Evolutionary conservation across 2,888 invertebrate species (phyloP), one percentile per base, ranked within the genome.

Genomic region (Conops quadrifasciatus): DNA sequence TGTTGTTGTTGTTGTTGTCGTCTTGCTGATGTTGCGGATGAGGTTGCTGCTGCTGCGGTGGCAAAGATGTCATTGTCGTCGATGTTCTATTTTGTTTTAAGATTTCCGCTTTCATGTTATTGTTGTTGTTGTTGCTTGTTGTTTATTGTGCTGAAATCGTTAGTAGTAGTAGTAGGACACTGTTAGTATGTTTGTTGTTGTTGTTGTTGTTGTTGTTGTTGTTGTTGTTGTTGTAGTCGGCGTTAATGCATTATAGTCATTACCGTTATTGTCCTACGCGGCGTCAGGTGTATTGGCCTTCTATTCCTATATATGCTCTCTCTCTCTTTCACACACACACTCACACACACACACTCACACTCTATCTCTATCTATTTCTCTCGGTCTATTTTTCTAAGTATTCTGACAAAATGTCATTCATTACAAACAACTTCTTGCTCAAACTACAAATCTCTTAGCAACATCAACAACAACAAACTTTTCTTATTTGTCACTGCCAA

Each of bases 171-270:
- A n/a, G n/a, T n/a, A n/a, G n/a, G n/a, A n/a, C 21, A 53, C 2
- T 11, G 11, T 53, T 21, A n/a, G 5, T 28, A 15, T 58, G 15
- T 15, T 58, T 58, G 28, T 26, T 58, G 49, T 49, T 49, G 49
- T 28, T 28, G 16, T 58, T 28, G 28, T 58, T 58, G 28, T 26
- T 58, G 49, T 49, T 49, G 49, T 13, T 49, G 45, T 49, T 49
- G 49, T 49, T 15, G 3, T 19, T 49, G 49, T 19, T 49, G 49
- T 19, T n/a, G 49, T 19, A 5, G 58, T 58, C 3, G 11, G 16
- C 24, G 26, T 58, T 9, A 58, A 53, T 21, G 36, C 5, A 36
- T 36, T 36, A 36, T 36, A 53, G 21, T 21, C n/a, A 53, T 53
- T 21, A 53, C 11, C n/a, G 21, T n/a, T 21, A 21, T 13, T 7